Base-by-base conservation (phyloP, 2,797 vertebrate species). In the Sparidentex hasta region DNA sequence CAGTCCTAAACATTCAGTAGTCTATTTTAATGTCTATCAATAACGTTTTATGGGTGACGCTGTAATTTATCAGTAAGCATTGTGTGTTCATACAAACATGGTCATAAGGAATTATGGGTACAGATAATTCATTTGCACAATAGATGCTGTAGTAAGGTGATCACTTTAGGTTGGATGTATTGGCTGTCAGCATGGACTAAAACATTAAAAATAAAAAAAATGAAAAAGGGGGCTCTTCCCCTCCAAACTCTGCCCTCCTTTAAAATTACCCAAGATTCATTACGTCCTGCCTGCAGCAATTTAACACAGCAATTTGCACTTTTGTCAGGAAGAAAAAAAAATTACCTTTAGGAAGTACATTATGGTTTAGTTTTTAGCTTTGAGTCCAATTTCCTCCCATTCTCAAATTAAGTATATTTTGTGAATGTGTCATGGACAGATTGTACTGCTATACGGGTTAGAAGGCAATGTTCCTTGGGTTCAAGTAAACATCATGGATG, bases 341-440 rank as follows among this genome's bases (percentile, higher is more conserved):
- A 90, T 91, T 79, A 89, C 87, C 81, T 78, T 83, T 43, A 72
- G 87, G 81, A 91, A 88, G 83, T 81, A 85, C 73, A 86, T 92
- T 88, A 90, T 83, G 84, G 87, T 46, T 70, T 38, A 38, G 11
- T 58, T 75, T 84, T 86, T 84, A 23, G 67, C 44, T 51, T 61
- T 20, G 76, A 71, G 78, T 86, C 88, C 85, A 85, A 89, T 91
- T 91, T 90, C 83, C 86, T 82, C 8, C 69, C 23, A 62, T 72
- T 90, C 61, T 88, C 76, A 80, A 92, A 91, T 90, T 80, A 82
- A 83, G 84, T 79, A 62, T 61, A 79, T 71, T 78, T 79, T 54
- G 33, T 74, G 43, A 74, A 70, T 65, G 56, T 46, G 54, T 81
- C 68, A 72, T 14, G 46, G 46, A 43, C 27, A 25, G 21, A 67